Percentiles rank a stretch among this genome's conserved stretches.
Conservation (phyloP, 1,140 invertebrate species). For the Propsilocerus akamusi region DNA sequence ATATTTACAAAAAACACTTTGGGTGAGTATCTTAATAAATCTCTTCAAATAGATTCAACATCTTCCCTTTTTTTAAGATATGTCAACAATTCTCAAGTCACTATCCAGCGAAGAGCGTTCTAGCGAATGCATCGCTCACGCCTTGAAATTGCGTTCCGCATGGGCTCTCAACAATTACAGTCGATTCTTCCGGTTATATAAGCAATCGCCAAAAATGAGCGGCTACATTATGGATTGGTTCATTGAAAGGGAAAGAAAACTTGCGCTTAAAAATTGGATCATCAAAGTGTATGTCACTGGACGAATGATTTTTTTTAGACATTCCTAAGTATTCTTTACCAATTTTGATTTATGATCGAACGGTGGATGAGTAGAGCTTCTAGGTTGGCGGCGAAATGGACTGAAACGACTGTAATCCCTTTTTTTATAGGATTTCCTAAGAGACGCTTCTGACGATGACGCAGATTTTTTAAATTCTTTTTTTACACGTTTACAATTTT, state of each 20-base stretch:
- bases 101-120: conserved; percentile 58
- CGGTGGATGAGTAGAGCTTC: not conserved
- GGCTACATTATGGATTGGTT: conserved; percentile 96
- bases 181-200: conserved; percentile 81
- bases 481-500: conserved; percentile 5
- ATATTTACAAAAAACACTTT: conserved; percentile 92
- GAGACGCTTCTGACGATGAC: too few species aligned
- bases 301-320: not conserved
- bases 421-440: not conserved
- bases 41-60: not conserved
- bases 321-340: not conserved
- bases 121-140: conserved; percentile 71
- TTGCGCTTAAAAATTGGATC: conserved; percentile 66
- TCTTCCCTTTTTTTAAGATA: conserved; percentile 45
- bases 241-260: conserved; percentile 76
- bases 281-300: conserved; percentile 83
- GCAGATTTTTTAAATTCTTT: conserved; percentile 9
- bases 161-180: conserved; percentile 85
- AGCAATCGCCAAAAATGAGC: conserved; percentile 79
- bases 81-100: conserved; percentile 73
- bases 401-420: not conserved
- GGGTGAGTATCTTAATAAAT: conserved; percentile 39
- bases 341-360: not conserved
- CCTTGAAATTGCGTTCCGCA: conserved; percentile 68
- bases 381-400: not conserved